Base-by-base conservation (phyloP, 2,797 vertebrate genomes). In the Tenualosa ilisha region DNA sequence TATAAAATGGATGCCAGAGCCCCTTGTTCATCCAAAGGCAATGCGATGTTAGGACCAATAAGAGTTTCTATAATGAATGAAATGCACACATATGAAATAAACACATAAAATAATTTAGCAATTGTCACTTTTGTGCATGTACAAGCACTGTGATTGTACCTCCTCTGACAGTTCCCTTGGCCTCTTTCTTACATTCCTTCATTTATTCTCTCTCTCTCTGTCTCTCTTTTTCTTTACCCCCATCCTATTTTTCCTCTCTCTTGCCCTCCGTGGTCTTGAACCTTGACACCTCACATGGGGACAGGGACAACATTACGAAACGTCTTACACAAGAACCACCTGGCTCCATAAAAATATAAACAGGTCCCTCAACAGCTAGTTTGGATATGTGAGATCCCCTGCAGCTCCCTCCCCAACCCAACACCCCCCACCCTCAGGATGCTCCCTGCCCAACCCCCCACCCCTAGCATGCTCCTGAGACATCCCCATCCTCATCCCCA, bases 301-400 rank as follows among this genome's bases (percentile, higher is more conserved):
- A 40, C 31, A 15, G 6, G 85, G 50, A 40, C 54, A 43, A 72
- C 49, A 85, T 88, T 81, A 88, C 84, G 84, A 61, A 85, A 85
- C 9, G 75, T 87, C 86, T 94, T 93, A 92, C 84, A 90, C 49
- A 94, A 93, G 85, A 61, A 82, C 46, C 89, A 90, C 75, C 90
- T 92, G 92, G 90, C 87, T 82, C 81, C 63, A 85, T 81, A 87
- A 83, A 89, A 88, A 90, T 89, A 91, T 82, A 90, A 87, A 31
- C 31, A 31, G 31, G 31, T 31, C 31, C 31, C 31, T 31, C 31
- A 31, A 31, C 31, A 31, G 1, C 31, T 31, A 31, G 31, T 31
- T 31, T 31, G 31, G 31, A 31, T 31, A 31, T 31, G 31, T 31
- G 31, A 31, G 31, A 31, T 31, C 31, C 31, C 31, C 31, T 31